Base-by-base conservation (phyloP, 2,113 vertebrate genomes). In the Galeopterus variegatus region DNA sequence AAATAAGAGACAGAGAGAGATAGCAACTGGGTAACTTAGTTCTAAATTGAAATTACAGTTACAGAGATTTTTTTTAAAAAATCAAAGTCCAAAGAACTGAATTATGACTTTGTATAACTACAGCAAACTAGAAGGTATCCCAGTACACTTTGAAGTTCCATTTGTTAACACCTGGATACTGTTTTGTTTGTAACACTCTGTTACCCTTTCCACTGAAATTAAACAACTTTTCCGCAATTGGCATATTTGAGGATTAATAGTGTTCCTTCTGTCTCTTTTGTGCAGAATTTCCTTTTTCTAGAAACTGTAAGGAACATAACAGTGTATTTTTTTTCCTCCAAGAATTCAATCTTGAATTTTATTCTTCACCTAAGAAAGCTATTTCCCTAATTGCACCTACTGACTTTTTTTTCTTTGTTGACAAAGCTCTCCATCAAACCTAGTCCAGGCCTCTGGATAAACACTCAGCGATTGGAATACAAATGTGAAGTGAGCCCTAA, bases 401-500 rank as follows among this genome's bases (percentile, higher is more conserved):
- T 92, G 60, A 58, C 62, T 65, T 88, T 85, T 88, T 33, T 80
- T 69, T 45, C 33, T 97, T 76, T 92, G 80, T 88, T 92, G 76
- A 96, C 84, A 94, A 92, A 88, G n/a, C 31, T 84, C 70, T 94
- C 77, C 82, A 50, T 80, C 95, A 95, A 93, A 67, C 93, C 84
- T 77, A 96, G 97, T 95, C 88, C 93, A 97, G 97, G 60, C 81
- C 95, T 88, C 67, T 93, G 88, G 45, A 81, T 90, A 94, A 95
- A 97, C 88, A 90, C 70, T 79, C 31, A 21, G 77, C 76, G 81
- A 89, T 19, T 87, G 64, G 84, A 75, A 94, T 97, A 89, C 48
- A 94, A 97, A 95, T 3, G 48, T 88, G 97, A 98, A 96, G 95
- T 81, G 97, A 98, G 93, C 87, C 95, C 89, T 96, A 77, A 96